Evolutionary conservation across 1,140 invertebrate genomes (phyloP).

Genomic region (Acromyrmex echinatior): DNA sequence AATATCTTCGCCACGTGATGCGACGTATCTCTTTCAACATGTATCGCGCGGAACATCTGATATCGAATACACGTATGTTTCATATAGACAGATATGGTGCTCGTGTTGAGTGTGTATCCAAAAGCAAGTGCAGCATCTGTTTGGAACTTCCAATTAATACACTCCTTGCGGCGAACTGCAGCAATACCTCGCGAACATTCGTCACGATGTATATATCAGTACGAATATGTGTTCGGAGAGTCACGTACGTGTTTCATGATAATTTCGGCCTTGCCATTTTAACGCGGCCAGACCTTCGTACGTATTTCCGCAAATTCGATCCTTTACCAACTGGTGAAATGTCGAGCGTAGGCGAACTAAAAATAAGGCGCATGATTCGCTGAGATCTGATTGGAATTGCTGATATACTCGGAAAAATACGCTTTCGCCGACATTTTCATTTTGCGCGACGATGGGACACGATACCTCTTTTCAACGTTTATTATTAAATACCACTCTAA

Average conservation of each 20-base stretch:
- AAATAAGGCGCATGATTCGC: conserved; percentile 42
- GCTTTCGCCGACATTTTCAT: conserved; percentile 35
- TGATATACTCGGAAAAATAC: conserved; percentile 33
- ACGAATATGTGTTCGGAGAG: not conserved
- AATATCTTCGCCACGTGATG: not conserved
- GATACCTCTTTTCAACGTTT: conserved; percentile 6
- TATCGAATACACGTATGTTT: not conserved
- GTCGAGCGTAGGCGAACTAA: conserved; percentile 39
- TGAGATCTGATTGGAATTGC: conserved; percentile 33
- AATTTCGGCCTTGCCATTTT: conserved; percentile 58
- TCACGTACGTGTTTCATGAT: conserved; percentile 42
- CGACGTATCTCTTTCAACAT: not conserved
- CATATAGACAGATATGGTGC: not conserved
- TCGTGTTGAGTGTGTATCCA: not conserved
- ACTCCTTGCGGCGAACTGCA: conserved; percentile 30
- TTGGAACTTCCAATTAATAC: conserved; percentile 66
- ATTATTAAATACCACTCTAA: not conserved
- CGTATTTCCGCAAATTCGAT: conserved; percentile 26
- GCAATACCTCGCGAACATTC: not conserved
- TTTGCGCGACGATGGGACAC: not conserved
- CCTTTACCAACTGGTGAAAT: conserved; percentile 36
- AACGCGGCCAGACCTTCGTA: conserved; percentile 28
- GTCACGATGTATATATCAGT: not conserved
- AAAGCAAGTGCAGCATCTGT: conserved; percentile 62
- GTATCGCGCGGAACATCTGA: not conserved